phyloP scores from a whole-genome alignment of 2,888 invertebrate genomes.

The Eristalinus sepulchralis region DNA sequence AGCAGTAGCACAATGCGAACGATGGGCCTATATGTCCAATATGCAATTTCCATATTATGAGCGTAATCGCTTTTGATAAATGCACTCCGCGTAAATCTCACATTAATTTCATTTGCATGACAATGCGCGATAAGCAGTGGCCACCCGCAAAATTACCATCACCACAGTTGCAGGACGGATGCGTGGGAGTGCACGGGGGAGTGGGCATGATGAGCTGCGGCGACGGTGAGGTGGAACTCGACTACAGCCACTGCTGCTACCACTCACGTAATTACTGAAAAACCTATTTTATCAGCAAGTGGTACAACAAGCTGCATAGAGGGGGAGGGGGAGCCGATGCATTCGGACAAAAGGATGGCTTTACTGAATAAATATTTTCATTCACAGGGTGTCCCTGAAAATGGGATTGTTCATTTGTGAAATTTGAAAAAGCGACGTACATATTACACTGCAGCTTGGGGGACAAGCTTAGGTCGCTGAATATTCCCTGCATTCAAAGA shows the following conservation, averaged over 20 bases:
- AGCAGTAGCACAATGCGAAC: constrained; percentile 12
- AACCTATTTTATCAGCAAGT: constrained; percentile 29
- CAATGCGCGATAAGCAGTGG: constrained; percentile 62
- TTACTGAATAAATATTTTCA: not conserved
- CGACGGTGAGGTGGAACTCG: not conserved
- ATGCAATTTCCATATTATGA: constrained; percentile 62
- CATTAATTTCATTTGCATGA: constrained; percentile 65
- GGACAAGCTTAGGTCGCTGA: no score
- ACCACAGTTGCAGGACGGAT: not conserved
- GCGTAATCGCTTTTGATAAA: constrained; percentile 60
- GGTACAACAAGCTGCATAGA: constrained; percentile 20
- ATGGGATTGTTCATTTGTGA: not conserved
- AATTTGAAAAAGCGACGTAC: no score
- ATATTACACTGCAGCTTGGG: no score
- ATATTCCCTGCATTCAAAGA: no score
- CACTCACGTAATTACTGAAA: constrained; percentile 37
- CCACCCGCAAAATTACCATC: constrained; percentile 57
- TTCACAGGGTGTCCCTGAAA: constrained; percentile 11
- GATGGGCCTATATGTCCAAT: constrained; percentile 48
- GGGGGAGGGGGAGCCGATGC: not conserved
- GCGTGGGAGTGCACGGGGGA: not conserved
- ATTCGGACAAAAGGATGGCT: not conserved
- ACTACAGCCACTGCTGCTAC: not conserved
- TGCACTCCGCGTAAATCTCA: constrained; percentile 58
- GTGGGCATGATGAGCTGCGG: not conserved